Evolutionary conservation across 2,888 invertebrate species (phyloP).

Genomic region (Melieria omissa): DNA sequence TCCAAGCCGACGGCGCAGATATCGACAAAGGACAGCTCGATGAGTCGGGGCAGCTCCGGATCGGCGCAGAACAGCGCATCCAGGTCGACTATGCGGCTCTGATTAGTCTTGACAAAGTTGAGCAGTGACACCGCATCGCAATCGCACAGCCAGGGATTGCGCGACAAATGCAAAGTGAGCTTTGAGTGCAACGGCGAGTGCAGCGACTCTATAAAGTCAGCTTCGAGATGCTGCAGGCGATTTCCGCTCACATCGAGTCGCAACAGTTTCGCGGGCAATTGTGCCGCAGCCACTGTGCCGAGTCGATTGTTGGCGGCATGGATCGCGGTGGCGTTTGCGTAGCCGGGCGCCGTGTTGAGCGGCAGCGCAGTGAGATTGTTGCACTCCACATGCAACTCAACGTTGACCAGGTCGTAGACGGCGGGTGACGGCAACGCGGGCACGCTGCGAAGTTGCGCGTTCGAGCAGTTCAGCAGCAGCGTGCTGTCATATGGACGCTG

Average conservation of each 20-base stretch:
- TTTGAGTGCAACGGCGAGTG: conserved; percentile 5
- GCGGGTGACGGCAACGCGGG: neutral
- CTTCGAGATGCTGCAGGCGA: conserved; percentile 7
- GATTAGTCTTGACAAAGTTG: conserved; percentile 15
- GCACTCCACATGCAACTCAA: conserved; percentile 5
- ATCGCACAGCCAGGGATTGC: conserved; percentile 26
- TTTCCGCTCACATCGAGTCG: conserved; percentile 18
- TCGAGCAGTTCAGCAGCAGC: conserved; percentile 20
- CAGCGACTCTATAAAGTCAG: neutral
- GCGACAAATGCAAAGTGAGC: conserved; percentile 7
- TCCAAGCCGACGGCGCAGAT: conserved; percentile 14
- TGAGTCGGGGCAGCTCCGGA: neutral
- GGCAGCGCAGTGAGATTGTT: conserved; percentile 3
- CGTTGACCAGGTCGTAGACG: neutral
- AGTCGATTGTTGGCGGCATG: conserved; percentile 8
- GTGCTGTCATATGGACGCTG: conserved; percentile 17
- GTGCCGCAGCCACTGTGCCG: neutral
- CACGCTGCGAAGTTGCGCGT: conserved; percentile 2
- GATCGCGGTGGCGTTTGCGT: conserved; percentile 6
- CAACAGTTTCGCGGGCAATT: conserved; percentile 10
- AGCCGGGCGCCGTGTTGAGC: conserved; percentile 6
- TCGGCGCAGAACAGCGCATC: conserved; percentile 19
- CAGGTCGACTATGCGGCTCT: conserved; percentile 20
- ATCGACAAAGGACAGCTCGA: conserved; percentile 14
- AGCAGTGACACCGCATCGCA: conserved; percentile 14